Base-by-base conservation (phyloP, 2,113 vertebrate genomes). In the Prunella fulvescens region DNA sequence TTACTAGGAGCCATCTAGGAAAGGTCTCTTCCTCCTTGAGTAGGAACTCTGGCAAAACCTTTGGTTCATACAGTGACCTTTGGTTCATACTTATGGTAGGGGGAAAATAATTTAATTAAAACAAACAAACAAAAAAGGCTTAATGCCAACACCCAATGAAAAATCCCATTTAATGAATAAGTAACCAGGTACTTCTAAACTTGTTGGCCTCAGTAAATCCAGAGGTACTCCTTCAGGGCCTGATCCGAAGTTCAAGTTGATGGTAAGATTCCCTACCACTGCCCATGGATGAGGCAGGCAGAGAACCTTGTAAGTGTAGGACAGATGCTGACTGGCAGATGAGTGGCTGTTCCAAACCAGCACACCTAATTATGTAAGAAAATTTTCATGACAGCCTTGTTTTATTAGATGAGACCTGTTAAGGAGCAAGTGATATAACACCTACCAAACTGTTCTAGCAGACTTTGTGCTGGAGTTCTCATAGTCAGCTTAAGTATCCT, bases 1-100 rank as follows among this genome's bases (percentile, higher is more conserved):
- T 72, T 3, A 0, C 45, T 82, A 39, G 45, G 28, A 69, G 31
- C 29, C 50, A 33, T 19, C 17, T n/a, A 60, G 51, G n/a, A 81
- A 65, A 74, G 22, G 26, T 80, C 11, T 57, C 6, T 67, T 72
- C 11, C 28, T 65, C 35, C n/a, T 3, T 58, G 31, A 64, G 45
- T 23, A 67, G 66, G 54, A 83, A 61, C 7, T 31, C 58, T 37
- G 53, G 51, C 40, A 81, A 93, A 82, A 54, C 16, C 29, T 81
- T 66, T 83, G 64, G 19, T 20, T 71, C 15, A 3, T 62, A 61
- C 47, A 47, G 37, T 39, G 14, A 22, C 29, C n/a, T n/a, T n/a
- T n/a, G n/a, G n/a, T n/a, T n/a, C n/a, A 29, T 6, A 18, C 0
- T 1, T 22, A 9, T 1, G 3, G 39, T 58, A 7, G 14, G 16